Evolutionary conservation across 1,140 invertebrate genomes (phyloP), one percentile per base, ranked within the genome.

Genomic region (Berghia stephanieae): DNA sequence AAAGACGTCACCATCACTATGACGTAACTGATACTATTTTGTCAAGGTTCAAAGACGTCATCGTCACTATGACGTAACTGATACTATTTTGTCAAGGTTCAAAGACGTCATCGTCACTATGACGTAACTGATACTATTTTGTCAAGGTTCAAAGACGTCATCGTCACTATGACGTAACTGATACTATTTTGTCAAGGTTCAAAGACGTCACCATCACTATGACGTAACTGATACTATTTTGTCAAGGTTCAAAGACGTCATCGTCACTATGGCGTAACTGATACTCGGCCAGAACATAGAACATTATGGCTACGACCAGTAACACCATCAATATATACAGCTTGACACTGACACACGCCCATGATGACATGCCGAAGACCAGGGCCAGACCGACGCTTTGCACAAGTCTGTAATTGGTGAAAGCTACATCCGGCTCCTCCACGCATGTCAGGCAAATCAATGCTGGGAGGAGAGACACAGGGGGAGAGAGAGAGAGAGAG

Each of bases 401-500:
- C 94, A 97, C 97, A 24, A 98, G 92, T 57, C 97, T 93, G 89
- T 95, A 98, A 90, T 98, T 98, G 78, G 96, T 97, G 91, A 98
- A 98, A 0, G 97, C 97, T 0, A 97, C 95, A 88, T 98, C 96
- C 85, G 97, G 96, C 89, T 96, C 95, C 46, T 95, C 92, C 72
- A 95, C 91, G 90, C 98, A 98, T 24, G 98, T 91, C 8, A 96
- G 77, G 70, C 86, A 95, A 40, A 97, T 96, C 85, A 98, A 96
- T 36, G 97, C 92, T 86, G 88, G 79, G 84, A 78, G 68, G 49
- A n/a, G 78, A 73, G 31, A 63, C 6, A 76, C 40, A 24, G 31
- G 36, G 63, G 49, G 6, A 49, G 63, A 42, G 40, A 76, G 60
- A 63, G 40, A 66, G 74, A 67, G 40, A 46, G 43, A 43, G 21